Evolutionary conservation across 2,113 vertebrate species (phyloP).

Genomic region (Machaerirhynchus nigripectus): DNA sequence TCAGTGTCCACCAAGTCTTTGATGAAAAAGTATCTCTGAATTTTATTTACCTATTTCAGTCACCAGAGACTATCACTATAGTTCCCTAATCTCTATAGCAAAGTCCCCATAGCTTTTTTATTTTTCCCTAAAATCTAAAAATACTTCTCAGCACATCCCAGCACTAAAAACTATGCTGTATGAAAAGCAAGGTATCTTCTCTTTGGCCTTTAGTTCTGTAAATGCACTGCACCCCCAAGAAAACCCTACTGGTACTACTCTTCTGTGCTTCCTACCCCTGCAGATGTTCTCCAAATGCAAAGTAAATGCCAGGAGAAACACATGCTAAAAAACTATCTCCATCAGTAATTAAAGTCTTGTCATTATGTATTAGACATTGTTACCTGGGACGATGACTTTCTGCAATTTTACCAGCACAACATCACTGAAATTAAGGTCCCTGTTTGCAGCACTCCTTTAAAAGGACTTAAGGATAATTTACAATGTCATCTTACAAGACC

Average conservation of each 20-base stretch:
- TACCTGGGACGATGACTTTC: fast-evolving
- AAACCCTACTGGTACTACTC: neutral
- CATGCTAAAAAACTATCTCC: neutral
- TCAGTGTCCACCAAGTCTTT: neutral
- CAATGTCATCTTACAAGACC: neutral
- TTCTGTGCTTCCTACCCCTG: neutral
- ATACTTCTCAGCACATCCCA: neutral
- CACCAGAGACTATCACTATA: neutral
- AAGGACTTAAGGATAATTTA: neutral
- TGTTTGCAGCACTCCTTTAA: neutral
- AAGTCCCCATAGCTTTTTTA: neutral
- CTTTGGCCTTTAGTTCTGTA: neutral
- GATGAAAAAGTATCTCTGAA: neutral
- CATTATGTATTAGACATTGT: neutral
- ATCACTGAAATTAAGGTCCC: neutral
- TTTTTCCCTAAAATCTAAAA: neutral
- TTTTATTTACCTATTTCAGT: neutral
- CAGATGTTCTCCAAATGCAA: neutral
- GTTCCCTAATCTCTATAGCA: neutral
- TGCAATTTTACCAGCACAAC: neutral
- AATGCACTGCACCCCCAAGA: neutral
- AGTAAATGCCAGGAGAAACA: neutral
- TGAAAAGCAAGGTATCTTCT: neutral
- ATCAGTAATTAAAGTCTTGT: neutral
- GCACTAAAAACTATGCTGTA: neutral